Evolutionary conservation across 2,797 vertebrate genomes (phyloP).

Genomic region (Cercopithecus petaurista): DNA sequence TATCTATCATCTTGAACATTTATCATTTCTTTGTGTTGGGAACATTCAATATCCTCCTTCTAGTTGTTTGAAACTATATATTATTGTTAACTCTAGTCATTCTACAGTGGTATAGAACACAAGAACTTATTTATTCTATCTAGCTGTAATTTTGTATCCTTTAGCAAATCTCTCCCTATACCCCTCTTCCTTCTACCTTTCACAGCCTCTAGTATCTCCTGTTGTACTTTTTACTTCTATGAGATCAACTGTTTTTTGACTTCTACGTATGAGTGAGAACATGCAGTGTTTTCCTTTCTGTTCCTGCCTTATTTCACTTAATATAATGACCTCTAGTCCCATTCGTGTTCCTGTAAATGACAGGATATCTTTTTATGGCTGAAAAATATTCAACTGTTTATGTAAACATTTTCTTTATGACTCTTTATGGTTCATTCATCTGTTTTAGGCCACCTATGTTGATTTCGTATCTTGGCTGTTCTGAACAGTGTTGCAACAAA

Average conservation of each 20-base stretch:
- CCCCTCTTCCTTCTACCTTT: background rate
- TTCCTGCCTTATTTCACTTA: background rate
- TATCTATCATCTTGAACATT: background rate
- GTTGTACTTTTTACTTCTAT: background rate
- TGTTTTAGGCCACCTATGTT: background rate
- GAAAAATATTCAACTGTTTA: background rate
- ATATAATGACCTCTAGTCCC: background rate
- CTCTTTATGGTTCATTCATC: background rate
- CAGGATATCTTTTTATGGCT: background rate
- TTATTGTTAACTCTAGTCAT: background rate
- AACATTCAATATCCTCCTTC: background rate
- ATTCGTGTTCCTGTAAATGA: background rate
- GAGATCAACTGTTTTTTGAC: background rate
- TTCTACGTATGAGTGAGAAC: background rate
- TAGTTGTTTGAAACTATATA: background rate
- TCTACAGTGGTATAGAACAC: background rate
- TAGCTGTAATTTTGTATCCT: background rate
- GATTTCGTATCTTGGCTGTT: background rate
- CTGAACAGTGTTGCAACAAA: background rate
- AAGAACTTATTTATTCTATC: background rate
- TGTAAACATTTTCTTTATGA: background rate
- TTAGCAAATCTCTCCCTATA: background rate
- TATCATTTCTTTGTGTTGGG: background rate
- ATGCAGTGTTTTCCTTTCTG: background rate
- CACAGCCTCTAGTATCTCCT: background rate